These are phyloP conservation scores for Dinothrombium tinctorium DNA, from an alignment of 1,140 invertebrate species.

Conservation along the genomic window DNA sequence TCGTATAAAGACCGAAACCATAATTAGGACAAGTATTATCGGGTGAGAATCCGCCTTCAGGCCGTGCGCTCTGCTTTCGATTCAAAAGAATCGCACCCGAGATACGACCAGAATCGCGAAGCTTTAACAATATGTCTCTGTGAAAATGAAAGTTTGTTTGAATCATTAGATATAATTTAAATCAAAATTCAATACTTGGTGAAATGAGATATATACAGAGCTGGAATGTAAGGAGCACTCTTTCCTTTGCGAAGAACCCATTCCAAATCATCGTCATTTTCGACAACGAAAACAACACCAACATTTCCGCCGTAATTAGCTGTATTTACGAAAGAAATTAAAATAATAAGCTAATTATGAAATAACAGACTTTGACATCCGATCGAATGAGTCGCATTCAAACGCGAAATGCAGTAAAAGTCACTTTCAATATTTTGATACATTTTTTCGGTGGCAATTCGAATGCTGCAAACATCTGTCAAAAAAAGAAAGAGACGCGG, in stretches of 20 bases:
- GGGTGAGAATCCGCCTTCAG: slow-evolving; percentile 31
- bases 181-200: not conserved
- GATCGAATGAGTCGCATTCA: slow-evolving; percentile 77
- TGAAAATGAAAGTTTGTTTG: no score
- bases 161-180: slow-evolving; percentile 20
- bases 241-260: slow-evolving; percentile 42
- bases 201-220: slow-evolving; percentile 23
- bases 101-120: slow-evolving; percentile 20
- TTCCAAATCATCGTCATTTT: slow-evolving; percentile 31
- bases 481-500: no score
- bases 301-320: slow-evolving; percentile 43
- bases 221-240: slow-evolving; percentile 21
- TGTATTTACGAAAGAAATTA: slow-evolving; percentile 17
- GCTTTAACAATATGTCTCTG: slow-evolving; percentile 26
- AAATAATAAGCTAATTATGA: slow-evolving; percentile 1
- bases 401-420: slow-evolving; percentile 51
- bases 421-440: slow-evolving; percentile 43
- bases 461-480: not conserved
- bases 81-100: slow-evolving; percentile 30
- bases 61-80: slow-evolving; percentile 15
- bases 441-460: slow-evolving; percentile 38
- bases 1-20: slow-evolving; percentile 28
- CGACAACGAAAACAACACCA: slow-evolving; percentile 45
- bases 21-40: slow-evolving; percentile 63
- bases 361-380: slow-evolving; percentile 55